Evolutionary conservation across 2,113 vertebrate genomes (phyloP).

Genomic region (Ifrita kowaldi): DNA sequence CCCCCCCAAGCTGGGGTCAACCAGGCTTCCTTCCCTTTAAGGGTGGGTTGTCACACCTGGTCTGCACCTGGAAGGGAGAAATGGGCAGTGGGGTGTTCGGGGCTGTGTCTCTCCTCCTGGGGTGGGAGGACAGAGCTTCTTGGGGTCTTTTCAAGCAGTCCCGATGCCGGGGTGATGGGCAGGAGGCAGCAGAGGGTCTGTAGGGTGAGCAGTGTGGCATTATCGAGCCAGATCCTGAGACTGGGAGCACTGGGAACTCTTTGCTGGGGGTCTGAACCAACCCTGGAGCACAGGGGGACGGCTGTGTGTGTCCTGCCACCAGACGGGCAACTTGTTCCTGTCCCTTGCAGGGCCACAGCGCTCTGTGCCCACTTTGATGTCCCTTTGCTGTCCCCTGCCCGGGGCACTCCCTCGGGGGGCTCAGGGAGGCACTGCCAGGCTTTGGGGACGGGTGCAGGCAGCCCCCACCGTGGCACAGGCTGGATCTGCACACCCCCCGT

Average conservation of each 20-base stretch:
- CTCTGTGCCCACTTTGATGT: fast-evolving
- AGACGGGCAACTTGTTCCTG: neutral
- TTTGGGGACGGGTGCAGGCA: neutral
- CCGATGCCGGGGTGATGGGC: neutral
- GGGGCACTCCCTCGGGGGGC: neutral
- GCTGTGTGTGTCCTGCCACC: neutral
- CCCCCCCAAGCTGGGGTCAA: neutral
- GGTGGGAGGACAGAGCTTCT: neutral
- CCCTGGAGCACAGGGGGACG: fast-evolving
- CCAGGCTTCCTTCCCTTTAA: neutral
- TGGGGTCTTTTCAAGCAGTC: neutral
- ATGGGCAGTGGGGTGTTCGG: neutral
- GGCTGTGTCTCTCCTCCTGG: neutral
- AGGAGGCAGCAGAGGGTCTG: neutral
- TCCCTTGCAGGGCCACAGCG: neutral
- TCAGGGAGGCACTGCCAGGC: neutral
- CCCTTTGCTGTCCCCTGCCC: neutral
- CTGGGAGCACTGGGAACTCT: neutral
- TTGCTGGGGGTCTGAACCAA: neutral
- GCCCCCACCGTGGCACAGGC: neutral
- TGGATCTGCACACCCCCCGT: fast-evolving
- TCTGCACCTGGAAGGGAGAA: neutral
- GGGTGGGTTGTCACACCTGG: neutral
- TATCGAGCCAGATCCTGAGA: neutral
- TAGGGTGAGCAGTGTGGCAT: neutral